Evolutionary conservation across 2,888 invertebrate species (phyloP).

Genomic region (Myopa testacea): DNA sequence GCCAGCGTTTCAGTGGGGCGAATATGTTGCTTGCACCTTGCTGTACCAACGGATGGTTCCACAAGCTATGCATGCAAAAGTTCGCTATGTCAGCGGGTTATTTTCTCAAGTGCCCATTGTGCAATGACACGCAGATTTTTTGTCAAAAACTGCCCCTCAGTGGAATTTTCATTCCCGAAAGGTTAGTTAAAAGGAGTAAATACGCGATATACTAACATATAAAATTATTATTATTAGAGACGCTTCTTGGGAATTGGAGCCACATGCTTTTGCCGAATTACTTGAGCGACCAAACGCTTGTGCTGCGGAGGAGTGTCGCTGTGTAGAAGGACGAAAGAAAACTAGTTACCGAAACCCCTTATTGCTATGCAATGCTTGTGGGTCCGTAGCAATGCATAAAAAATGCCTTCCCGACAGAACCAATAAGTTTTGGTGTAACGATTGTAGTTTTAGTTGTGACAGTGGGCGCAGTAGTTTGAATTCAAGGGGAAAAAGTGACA

Average conservation of each 20-base stretch:
- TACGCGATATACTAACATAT: neutral
- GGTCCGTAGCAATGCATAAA: conserved; percentile 52
- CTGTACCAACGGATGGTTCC: conserved; percentile 83
- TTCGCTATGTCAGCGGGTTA: conserved; percentile 83
- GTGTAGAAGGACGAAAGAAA: conserved; percentile 71
- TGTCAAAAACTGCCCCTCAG: conserved; percentile 59
- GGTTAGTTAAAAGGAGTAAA: conserved; percentile 70
- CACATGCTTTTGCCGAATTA: conserved; percentile 81
- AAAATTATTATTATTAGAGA: conserved; percentile 71
- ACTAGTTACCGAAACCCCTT: conserved; percentile 47
- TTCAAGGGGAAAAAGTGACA: neutral
- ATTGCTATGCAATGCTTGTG: conserved; percentile 57
- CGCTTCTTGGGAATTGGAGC: conserved; percentile 85
- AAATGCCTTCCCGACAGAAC: conserved; percentile 35
- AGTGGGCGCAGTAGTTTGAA: conserved; percentile 41
- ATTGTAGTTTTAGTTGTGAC: conserved; percentile 39
- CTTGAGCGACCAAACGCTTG: conserved; percentile 75
- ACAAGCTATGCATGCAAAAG: conserved; percentile 77
- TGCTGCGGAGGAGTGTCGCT: conserved; percentile 72
- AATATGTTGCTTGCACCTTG: conserved; percentile 79
- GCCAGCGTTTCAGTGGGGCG: conserved; percentile 61
- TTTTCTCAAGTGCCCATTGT: conserved; percentile 86
- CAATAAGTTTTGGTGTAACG: conserved; percentile 45
- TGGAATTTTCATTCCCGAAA: conserved; percentile 84
- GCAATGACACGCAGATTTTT: conserved; percentile 78